Percentiles rank a stretch among this genome's conserved stretches.
phyloP scores from a whole-genome alignment of 2,888 invertebrate species.

The Aquatica leii region DNA sequence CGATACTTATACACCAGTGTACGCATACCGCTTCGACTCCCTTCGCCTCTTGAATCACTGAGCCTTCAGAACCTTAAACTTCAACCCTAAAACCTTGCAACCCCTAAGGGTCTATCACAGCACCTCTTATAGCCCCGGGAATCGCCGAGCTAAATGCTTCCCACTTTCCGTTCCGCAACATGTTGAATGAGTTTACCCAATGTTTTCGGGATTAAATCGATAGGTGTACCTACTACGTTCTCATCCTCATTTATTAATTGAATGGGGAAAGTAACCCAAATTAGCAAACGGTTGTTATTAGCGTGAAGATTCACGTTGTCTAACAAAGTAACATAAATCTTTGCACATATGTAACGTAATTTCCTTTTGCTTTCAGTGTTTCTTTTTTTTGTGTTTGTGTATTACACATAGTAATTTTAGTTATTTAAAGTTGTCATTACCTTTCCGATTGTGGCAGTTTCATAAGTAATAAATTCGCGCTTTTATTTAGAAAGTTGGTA shows the following conservation, averaged over 20 bases:
- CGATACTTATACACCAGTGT: slow-evolving; percentile 24
- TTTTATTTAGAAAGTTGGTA: neutral
- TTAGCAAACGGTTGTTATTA: neutral
- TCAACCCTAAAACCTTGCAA: slow-evolving; percentile 34
- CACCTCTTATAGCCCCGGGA: slow-evolving; percentile 35
- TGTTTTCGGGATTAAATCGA: slow-evolving; percentile 22
- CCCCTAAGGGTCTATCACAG: slow-evolving; percentile 34
- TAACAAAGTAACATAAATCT: slow-evolving; percentile 25
- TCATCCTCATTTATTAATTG: slow-evolving; percentile 31
- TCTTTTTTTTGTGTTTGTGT: neutral
- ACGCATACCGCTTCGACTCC: slow-evolving; percentile 23
- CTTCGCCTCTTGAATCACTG: slow-evolving; percentile 20
- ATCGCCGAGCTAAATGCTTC: slow-evolving; percentile 35
- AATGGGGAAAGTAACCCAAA: slow-evolving; percentile 15
- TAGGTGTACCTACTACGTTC: slow-evolving; percentile 16
- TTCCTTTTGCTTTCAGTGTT: slow-evolving; percentile 14
- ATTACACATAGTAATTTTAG: neutral
- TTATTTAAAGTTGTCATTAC: neutral
- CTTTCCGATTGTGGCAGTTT: neutral
- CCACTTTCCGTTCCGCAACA: slow-evolving; percentile 34
- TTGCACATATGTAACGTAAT: slow-evolving; percentile 22
- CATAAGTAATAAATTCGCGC: slow-evolving; percentile 5
- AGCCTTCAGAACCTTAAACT: slow-evolving; percentile 33
- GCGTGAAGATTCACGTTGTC: neutral
- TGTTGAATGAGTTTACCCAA: slow-evolving; percentile 32